These are phyloP conservation scores for Drosophila ohnishii DNA, from an alignment of 1,140 invertebrate species.

Conservation along the genomic window DNA sequence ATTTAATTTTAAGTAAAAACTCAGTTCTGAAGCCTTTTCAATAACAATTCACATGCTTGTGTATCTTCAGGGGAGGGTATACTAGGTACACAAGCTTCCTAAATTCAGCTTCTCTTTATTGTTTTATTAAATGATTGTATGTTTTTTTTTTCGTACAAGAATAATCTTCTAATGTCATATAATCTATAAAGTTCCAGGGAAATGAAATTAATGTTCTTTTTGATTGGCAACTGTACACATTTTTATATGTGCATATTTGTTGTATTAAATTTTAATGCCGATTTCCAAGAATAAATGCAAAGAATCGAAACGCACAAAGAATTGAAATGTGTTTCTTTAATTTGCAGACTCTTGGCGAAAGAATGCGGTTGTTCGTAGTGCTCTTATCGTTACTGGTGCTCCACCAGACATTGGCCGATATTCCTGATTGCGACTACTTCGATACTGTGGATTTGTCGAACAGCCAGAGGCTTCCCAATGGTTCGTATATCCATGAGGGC, in stretches of 20 bases:
- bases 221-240: neutral
- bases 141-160: neutral
- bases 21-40: too few relatives aligned
- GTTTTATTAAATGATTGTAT: neutral
- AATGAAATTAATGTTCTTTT: neutral
- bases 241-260: neutral
- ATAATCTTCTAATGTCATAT: neutral
- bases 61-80: too few relatives aligned
- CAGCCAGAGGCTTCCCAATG: constrained; percentile 37
- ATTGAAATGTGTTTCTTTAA: neutral
- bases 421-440: constrained; percentile 56
- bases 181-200: neutral
- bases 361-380: neutral
- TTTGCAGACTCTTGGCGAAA: neutral
- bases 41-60: too few relatives aligned
- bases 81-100: neutral
- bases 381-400: neutral
- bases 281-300: neutral
- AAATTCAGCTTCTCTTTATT: neutral
- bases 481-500: constrained; percentile 59
- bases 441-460: constrained; percentile 60
- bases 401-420: constrained; percentile 1
- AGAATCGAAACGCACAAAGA: neutral
- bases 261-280: too few relatives aligned
- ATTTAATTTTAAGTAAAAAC: too few relatives aligned